These are phyloP conservation scores for Rutpela maculata DNA, from an alignment of 2,888 invertebrate genomes.

Conservation along the genomic window DNA sequence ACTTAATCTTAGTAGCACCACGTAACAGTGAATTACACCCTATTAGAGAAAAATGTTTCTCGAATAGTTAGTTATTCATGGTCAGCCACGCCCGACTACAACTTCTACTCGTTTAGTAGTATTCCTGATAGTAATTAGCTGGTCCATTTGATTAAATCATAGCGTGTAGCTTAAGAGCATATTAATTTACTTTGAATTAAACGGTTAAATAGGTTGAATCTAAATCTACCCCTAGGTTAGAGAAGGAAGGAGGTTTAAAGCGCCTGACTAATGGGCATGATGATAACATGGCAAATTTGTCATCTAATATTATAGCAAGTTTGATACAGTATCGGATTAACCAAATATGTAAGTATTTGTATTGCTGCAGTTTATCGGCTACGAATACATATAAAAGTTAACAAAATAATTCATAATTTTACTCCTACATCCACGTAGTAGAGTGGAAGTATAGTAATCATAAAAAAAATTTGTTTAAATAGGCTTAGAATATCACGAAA, in stretches of 20 bases:
- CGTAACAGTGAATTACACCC: too few species aligned
- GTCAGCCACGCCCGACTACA: too few species aligned
- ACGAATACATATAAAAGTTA: too few species aligned
- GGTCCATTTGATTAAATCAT: slow-evolving; percentile 11
- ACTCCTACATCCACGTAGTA: too few species aligned
- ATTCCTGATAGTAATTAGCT: not conserved
- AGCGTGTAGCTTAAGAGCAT: slow-evolving; percentile 12
- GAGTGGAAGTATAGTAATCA: too few species aligned
- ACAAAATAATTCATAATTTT: too few species aligned
- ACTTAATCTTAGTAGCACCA: too few species aligned
- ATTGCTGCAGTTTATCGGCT: not conserved
- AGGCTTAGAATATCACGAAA: too few species aligned
- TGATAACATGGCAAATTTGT: slow-evolving; percentile 56
- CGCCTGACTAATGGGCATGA: slow-evolving; percentile 44
- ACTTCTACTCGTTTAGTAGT: not conserved
- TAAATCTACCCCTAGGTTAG: slow-evolving; percentile 18
- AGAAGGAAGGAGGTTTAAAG: slow-evolving; percentile 9
- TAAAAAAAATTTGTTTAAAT: too few species aligned
- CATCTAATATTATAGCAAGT: slow-evolving; percentile 51
- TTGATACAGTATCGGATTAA: slow-evolving; percentile 20
- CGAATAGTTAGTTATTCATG: too few species aligned
- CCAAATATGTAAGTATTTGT: not conserved
- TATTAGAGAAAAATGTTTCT: too few species aligned
- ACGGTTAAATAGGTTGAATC: slow-evolving; percentile 17
- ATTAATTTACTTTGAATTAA: slow-evolving; percentile 35